Percentiles rank a stretch among this genome's conserved stretches.
Conservation (phyloP, 2,888 invertebrate genomes). For the Peribatodes rhomboidaria region DNA sequence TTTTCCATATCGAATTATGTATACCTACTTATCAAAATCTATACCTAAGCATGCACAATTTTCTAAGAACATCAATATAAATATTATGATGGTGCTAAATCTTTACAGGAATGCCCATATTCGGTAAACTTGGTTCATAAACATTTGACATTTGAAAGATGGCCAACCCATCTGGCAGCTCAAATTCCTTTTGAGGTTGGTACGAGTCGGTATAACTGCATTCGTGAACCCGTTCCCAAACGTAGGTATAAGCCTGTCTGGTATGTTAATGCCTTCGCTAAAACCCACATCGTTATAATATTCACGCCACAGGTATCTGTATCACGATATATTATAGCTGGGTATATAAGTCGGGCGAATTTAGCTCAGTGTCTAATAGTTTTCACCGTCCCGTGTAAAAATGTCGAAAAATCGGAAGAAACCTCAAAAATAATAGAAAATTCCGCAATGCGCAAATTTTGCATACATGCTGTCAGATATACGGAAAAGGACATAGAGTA, state of each 20-base stretch:
- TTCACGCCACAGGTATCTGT: constrained; percentile 1
- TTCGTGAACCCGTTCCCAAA: constrained; percentile 52
- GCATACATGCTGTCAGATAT: too few species aligned
- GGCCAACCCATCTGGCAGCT: constrained; percentile 24
- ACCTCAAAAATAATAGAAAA: too few species aligned
- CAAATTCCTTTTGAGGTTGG: constrained; percentile 29
- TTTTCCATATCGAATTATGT: too few species aligned
- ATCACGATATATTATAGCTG: neutral
- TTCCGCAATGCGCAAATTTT: too few species aligned
- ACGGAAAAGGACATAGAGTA: too few species aligned
- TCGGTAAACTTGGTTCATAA: neutral
- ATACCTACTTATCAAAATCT: neutral
- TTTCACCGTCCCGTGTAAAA: too few species aligned
- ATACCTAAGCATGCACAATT: neutral
- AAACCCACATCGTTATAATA: constrained; percentile 50
- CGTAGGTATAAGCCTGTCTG: constrained; percentile 41
- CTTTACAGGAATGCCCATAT: neutral
- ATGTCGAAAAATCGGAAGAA: too few species aligned
- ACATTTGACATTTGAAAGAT: constrained; percentile 29
- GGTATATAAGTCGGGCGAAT: too few species aligned
- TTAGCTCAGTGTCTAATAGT: too few species aligned
- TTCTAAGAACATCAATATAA: too few species aligned
- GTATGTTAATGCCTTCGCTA: constrained; percentile 52
- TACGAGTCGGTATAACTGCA: constrained; percentile 30
- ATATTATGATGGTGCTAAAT: neutral